Evolutionary conservation across 1,140 invertebrate genomes (phyloP), one percentile per base, ranked within the genome.

Genomic region (Caenorhabditis remanei): DNA sequence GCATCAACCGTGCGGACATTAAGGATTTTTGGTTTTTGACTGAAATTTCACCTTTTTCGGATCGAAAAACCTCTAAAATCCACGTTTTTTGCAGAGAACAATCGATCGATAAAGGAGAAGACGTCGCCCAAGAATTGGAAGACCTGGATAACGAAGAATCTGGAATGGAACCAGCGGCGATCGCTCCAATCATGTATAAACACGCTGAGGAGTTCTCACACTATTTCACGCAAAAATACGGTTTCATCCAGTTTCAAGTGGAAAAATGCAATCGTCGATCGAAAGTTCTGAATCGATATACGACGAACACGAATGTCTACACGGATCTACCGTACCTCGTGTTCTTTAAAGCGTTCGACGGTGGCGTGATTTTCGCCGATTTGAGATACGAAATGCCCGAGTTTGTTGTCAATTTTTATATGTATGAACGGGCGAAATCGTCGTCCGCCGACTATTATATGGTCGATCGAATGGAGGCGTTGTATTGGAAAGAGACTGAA

Each of bases 391-490:
- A 79, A 50, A 24, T 79, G n/a, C 71, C 71, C 1, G 71, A 79
- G 14, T 79, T 79, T 24, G 71, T 79, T 9, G 71, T 79, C 16
- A 53, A 46, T 4, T 79, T 79, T 43, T 79, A 79, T 24, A 50
- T 79, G 71, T 79, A 79, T 21, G 71, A 79, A 50, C 13, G 71
- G 41, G 71, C 71, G 40, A 79, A 79, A 50, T 43, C 40, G 71
- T 50, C 71, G 46, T 79, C 71, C 0, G 71, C 71, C 16, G 71
- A 79, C 13, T 79, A 79, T 41, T 79, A 79, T 50, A 79, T 79
- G 71, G 46, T 79, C 8, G 71, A 79, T 50, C 19, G 46, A 79
- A 79, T 79, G 71, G 71, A 79, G n/a, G 71, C 71, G n/a, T 50
- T 79, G 71, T 79, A 79, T n/a, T 79, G 43, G 43, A 79, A 79